Evolutionary conservation across 2,113 vertebrate genomes (phyloP).

Genomic region (Crotophaga sulcirostris): DNA sequence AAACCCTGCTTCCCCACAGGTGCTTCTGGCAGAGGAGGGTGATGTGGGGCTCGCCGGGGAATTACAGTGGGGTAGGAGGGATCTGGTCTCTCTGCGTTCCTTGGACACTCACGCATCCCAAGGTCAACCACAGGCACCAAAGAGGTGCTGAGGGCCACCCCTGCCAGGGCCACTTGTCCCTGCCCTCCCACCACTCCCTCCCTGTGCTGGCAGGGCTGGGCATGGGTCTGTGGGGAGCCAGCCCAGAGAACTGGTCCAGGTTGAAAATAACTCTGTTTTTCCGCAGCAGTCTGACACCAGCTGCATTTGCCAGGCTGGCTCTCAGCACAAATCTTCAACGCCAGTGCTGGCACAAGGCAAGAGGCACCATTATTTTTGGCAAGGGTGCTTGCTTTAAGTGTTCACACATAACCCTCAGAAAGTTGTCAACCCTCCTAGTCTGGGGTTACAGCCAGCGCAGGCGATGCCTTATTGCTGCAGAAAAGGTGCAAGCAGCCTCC

Average conservation of each 20-base stretch:
- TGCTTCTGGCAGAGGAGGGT: not conserved
- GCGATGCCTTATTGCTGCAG: not conserved
- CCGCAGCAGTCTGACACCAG: slow-evolving; percentile 34
- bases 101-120: not conserved
- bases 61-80: not conserved
- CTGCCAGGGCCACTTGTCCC: not conserved
- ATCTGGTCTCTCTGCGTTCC: not conserved
- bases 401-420: not conserved
- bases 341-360: slow-evolving; percentile 36
- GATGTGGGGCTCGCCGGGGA: not conserved
- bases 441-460: not conserved
- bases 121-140: not conserved
- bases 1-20: not conserved
- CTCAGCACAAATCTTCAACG: not conserved
- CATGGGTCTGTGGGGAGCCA: not conserved
- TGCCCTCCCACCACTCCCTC: not conserved
- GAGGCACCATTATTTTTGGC: slow-evolving; percentile 47
- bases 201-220: not conserved
- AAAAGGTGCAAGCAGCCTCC: not conserved
- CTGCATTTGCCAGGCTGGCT: slow-evolving; percentile 45
- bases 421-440: not conserved
- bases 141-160: not conserved
- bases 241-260: slow-evolving; percentile 14
- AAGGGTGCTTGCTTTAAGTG: not conserved
- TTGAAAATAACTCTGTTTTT: slow-evolving; percentile 53